Evolutionary conservation across 2,888 invertebrate species (phyloP), one percentile per base, ranked within the genome.

Genomic region (Tenthredo livida): DNA sequence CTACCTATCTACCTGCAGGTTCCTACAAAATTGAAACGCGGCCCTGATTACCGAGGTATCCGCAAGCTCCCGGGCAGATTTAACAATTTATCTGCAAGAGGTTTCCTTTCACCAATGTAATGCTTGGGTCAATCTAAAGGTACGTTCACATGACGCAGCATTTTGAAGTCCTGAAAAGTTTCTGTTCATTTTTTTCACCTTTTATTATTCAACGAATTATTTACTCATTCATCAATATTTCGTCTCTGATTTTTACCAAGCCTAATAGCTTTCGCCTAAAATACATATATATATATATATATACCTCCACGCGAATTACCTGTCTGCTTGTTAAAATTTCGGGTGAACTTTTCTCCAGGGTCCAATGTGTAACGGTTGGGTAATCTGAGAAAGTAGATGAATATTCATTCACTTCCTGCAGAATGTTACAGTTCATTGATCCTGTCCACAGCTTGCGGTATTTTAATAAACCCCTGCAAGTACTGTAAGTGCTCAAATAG

Each of bases 81-180:
- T 61, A 78, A 78, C 78, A 78, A 78, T 78, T 78, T 78, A 78
- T 58, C 78, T 58, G 7, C 78, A 78, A 61, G n/a, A n/a, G 78
- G 37, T 78, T 61, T 37, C 58, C 78, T 37, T 78, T 37, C n/a
- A 21, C 37, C 37, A 33, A 58, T 12, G n/a, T 37, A 17, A 50
- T 37, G 17, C 78, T 33, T 21, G 58, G 61, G 33, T 40, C 78
- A 61, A 78, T 78, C 58, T 61, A 15, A 50, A 58, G 37, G 21
- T 12, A 58, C 37, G 78, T 58, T 50, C 50, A 50, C 29, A 77
- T 29, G 29, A 43, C 0, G 25, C 25, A 29, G 54, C 9, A 29
- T 47, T 29, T 25, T 15, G 29, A 29, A 25, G 2, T 21, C 40
- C 43, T 5, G 10, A 17, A 29, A 67, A 43, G n/a, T 25, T 25